These are phyloP conservation scores for Ondatra zibethicus DNA, from an alignment of 2,113 vertebrate genomes.

Conservation along the genomic window DNA sequence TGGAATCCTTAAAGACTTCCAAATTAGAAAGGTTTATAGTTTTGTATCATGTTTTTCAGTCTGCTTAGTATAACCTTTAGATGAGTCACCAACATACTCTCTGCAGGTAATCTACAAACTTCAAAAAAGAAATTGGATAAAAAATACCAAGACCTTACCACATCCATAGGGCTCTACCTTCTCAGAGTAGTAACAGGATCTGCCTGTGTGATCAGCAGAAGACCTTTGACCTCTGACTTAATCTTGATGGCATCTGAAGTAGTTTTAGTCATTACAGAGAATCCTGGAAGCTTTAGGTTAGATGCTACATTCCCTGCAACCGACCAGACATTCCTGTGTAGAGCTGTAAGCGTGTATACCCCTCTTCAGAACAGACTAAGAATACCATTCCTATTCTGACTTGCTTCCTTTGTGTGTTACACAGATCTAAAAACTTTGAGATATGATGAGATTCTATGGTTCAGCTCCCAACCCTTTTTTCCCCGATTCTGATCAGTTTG, in stretches of 20 bases:
- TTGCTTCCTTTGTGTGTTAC: background rate
- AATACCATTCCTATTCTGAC: background rate
- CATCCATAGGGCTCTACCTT: background rate
- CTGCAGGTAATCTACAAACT: background rate
- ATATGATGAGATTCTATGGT: background rate
- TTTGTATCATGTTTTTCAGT: background rate
- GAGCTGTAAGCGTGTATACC: background rate
- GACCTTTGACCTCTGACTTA: constrained; percentile 25
- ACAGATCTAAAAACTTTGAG: background rate
- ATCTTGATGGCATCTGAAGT: constrained; percentile 33
- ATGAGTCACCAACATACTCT: background rate
- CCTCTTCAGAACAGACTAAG: background rate
- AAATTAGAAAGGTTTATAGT: background rate
- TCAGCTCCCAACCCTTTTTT: background rate
- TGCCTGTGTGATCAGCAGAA: background rate
- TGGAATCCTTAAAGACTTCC: background rate
- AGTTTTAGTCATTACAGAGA: constrained; percentile 29
- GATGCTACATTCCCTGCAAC: constrained; percentile 1
- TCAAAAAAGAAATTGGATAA: background rate
- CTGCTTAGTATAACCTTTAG: constrained; percentile 24
- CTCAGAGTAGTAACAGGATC: background rate
- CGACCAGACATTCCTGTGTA: background rate
- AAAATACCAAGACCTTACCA: background rate
- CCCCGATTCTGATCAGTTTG: background rate
- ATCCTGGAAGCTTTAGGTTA: constrained; percentile 1